Evolutionary conservation across 2,888 invertebrate species (phyloP), one percentile per base, ranked within the genome.

Genomic region (Temnothorax unifasciatus): DNA sequence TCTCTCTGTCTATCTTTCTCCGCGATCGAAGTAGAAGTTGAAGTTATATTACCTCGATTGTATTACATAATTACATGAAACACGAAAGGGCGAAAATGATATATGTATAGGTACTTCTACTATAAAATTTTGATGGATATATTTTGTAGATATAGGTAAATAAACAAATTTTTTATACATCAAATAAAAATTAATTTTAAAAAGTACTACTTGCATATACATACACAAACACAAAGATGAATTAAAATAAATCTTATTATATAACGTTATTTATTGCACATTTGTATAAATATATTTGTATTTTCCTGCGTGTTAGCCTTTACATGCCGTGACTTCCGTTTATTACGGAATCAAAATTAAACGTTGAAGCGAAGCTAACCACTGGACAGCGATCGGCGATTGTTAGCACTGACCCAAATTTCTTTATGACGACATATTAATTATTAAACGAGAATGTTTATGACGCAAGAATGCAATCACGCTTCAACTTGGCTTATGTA

Each of bases 401-500:
- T 54, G 76, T 44, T 71, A 71, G 47, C 47, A 47, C 52, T 82
- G 91, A 86, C 89, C 88, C 76, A 87, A 74, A 86, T 90, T 87
- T 85, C 57, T 71, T 82, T 52, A 59, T 64, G 83, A 73, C 75
- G 44, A 74, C 75, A 76, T 77, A 85, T 91, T 91, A 85, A 86
- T 83, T 82, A 90, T 88, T 85, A 86, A 74, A 74, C 52, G 34
- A 41, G 82, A 87, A 86, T 91, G 85, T 74, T 85, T 52, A 66
- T 91, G 88, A 91, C 8, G 90, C 86, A 90, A 90, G 54, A 18
- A 38, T 64, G 81, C 83, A 88, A 88, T 88, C 87, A 81, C 47
- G 71, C 82, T 85, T 88, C 82, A 59, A 69, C 66, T 64, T 29
- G n/a, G 54, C 54, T 54, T 68, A 85, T 83, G 73, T 81, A 57